Base-by-base conservation (phyloP, 2,888 invertebrate genomes). In the Diaphora mendica region DNA sequence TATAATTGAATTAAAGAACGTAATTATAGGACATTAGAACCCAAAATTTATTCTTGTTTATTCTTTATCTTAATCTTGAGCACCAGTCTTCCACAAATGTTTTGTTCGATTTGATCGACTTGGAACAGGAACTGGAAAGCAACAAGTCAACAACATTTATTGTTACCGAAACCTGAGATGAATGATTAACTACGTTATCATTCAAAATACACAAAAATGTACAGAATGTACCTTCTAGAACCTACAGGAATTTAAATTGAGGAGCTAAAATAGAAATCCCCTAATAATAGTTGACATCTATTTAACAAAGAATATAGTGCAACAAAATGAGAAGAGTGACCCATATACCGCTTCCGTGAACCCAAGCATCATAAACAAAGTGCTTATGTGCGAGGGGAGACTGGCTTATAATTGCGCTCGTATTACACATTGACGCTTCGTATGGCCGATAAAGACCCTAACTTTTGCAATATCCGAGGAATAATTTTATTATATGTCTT, bases 291-390 rank as follows among this genome's bases (percentile, higher is more conserved):
- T 77, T 77, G 76, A 80, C 75, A 77, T 80, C 64, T 70, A 30
- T 70, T 64, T 51, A 73, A 76, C 71, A 71, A 75, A 71, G 78
- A 77, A 77, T 77, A 76, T 15, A 62, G 55, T 59, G 70, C 42
- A 74, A 77, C 77, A 79, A 81, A 79, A 79, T 75, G 80, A 77
- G 81, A 80, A 79, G 80, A 79, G 75, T 87, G 87, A 86, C 87
- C 87, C 76, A 87, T 73, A 86, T 87, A 79, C 44, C 82, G 82
- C 78, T 81, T 35, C 82, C 82, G 74, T 81, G 81, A 74, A 72
- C 80, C 72, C 65, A 64, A 72, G 76, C 79, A 76, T 72, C 72
- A 79, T 84, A 79, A 84, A 85, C 81, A 85, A 79, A 77, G 80
- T 77, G 70, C 77, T 64, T 44, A 68, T 70, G 65, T 64, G 69